A percentile compares a stretch with the other conserved stretches of the same genome.
Conservation (phyloP, 2,888 invertebrate genomes). For the Suillia variegata region DNA sequence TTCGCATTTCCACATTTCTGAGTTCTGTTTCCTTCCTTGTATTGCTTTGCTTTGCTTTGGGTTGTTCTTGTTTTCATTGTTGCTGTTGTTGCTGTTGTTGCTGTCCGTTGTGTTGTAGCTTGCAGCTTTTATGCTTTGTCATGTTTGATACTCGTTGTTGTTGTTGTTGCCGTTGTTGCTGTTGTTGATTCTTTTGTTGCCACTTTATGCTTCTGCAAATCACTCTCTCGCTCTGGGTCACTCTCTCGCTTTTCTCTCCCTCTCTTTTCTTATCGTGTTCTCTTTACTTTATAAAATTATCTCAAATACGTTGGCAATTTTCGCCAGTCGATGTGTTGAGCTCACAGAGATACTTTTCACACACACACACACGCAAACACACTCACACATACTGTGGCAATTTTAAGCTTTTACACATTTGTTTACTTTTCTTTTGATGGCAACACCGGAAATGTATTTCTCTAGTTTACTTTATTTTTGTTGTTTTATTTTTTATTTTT, state of each 20-base stretch:
- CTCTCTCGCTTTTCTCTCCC: too few relatives aligned
- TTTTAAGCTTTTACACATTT: conserved; percentile 13
- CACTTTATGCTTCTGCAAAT: background rate
- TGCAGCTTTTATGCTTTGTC: conserved; percentile 24
- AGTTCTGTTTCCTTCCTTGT: conserved; percentile 49
- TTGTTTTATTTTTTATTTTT: background rate
- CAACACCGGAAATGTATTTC: conserved; percentile 19
- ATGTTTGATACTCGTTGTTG: conserved; percentile 13
- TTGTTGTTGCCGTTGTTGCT: conserved; percentile 8
- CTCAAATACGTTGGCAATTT: background rate
- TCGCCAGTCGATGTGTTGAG: background rate
- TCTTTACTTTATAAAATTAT: too few relatives aligned
- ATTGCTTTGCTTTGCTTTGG: too few relatives aligned
- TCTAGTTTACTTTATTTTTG: background rate
- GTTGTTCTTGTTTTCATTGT: conserved; percentile 9
- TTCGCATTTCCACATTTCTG: conserved; percentile 34
- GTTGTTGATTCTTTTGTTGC: conserved; percentile 10
- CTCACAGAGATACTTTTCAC: background rate
- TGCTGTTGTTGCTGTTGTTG: conserved; percentile 30
- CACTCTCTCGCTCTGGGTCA: too few relatives aligned
- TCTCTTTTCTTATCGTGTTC: too few relatives aligned
- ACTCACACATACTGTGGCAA: background rate
- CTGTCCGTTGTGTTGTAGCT: too few relatives aligned
- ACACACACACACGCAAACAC: conserved; percentile 1
- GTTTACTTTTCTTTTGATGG: conserved; percentile 8